Conservation (phyloP, 2,113 vertebrate genomes). For the Monopterus albus region DNA sequence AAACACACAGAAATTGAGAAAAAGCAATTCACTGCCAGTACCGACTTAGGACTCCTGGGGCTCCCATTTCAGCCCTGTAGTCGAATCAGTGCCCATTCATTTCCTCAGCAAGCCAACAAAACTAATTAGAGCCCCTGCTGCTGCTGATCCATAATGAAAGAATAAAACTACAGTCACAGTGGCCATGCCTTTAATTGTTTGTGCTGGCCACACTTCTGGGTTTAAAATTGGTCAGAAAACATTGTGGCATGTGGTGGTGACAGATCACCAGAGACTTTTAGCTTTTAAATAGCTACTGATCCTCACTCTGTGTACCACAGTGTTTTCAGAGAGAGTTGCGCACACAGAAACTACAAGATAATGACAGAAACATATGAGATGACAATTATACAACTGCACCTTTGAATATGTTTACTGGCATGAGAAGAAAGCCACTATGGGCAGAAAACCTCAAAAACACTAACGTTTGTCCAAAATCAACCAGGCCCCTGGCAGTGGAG, state of each 20-base stretch:
- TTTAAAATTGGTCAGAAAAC: slow-evolving; percentile 45
- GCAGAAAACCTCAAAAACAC: slow-evolving; percentile 31
- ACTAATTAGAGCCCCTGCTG: slow-evolving; percentile 74
- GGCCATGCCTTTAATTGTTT: slow-evolving; percentile 75
- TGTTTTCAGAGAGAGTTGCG: slow-evolving; percentile 8
- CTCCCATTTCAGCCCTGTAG: slow-evolving; percentile 38
- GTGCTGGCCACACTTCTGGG: slow-evolving; percentile 55
- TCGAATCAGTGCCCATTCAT: slow-evolving; percentile 65
- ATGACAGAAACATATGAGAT: slow-evolving; percentile 12
- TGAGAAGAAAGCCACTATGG: slow-evolving; percentile 33
- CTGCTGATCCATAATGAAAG: slow-evolving; percentile 73
- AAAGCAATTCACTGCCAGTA: slow-evolving; percentile 56
- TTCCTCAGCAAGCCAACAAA: slow-evolving; percentile 61
- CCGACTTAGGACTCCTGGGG: slow-evolving; percentile 30
- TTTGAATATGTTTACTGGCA: slow-evolving; percentile 53
- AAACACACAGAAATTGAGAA: slow-evolving; percentile 50
- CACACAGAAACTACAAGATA: slow-evolving; percentile 3
- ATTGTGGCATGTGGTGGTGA: slow-evolving; percentile 11
- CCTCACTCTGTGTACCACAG: slow-evolving; percentile 31
- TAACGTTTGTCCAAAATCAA: slow-evolving; percentile 53
- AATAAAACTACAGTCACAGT: slow-evolving; percentile 69
- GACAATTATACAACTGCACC: slow-evolving; percentile 33
- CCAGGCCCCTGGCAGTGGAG: slow-evolving; percentile 49
- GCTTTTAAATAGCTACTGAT: slow-evolving; percentile 49
- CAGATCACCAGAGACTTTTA: slow-evolving; percentile 56